Evolutionary conservation across 2,888 invertebrate genomes (phyloP).

Genomic region (Papilio demoleus): DNA sequence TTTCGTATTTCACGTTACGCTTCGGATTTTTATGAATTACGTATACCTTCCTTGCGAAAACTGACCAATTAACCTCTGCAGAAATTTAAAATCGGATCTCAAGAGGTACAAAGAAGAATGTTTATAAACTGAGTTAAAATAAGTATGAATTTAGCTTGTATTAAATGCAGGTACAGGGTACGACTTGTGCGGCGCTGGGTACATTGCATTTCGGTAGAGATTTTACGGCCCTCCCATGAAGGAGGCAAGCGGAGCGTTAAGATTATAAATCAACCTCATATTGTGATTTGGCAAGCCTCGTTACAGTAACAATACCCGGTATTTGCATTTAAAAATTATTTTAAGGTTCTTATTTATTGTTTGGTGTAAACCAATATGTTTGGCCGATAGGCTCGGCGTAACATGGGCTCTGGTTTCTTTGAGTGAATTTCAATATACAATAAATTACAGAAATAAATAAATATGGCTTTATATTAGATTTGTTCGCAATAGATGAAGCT

Average conservation of each 20-base stretch:
- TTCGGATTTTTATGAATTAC: conserved; percentile 54
- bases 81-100: conserved; percentile 39
- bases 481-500: no score
- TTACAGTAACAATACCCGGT: conserved; percentile 85
- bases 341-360: conserved; percentile 72
- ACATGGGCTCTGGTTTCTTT: conserved; percentile 61
- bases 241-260: conserved; percentile 76
- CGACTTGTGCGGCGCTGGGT: conserved; percentile 22
- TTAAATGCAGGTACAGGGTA: conserved; percentile 1
- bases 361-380: conserved; percentile 66
- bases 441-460: background rate
- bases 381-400: conserved; percentile 54
- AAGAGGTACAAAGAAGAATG: conserved; percentile 32
- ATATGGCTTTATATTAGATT: no score
- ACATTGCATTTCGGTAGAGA: conserved; percentile 58
- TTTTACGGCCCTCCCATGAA: conserved; percentile 80
- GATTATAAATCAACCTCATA: conserved; percentile 83
- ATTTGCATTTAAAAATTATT: conserved; percentile 84
- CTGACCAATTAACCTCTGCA: conserved; percentile 58
- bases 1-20: conserved; percentile 52
- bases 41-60: conserved; percentile 54
- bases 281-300: conserved; percentile 86
- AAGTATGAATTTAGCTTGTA: conserved; percentile 25
- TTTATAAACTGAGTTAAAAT: conserved; percentile 12
- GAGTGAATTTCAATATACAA: conserved; percentile 65